Evolutionary conservation across 2,797 vertebrate species (phyloP).

Genomic region (Caiman crocodilus): DNA sequence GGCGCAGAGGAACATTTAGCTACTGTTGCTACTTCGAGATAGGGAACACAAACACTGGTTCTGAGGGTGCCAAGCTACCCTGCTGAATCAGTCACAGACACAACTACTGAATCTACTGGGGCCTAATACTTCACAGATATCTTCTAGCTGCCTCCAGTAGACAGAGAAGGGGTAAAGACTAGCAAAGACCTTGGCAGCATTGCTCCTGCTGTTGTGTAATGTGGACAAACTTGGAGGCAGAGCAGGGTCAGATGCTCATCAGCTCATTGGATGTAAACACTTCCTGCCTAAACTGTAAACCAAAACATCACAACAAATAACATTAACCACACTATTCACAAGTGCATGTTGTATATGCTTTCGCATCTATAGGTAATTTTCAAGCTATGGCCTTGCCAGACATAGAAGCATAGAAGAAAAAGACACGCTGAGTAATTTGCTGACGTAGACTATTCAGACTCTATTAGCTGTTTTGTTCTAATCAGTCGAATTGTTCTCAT

Average conservation of each 20-base stretch:
- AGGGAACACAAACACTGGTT: neutral
- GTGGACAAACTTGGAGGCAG: too few species aligned
- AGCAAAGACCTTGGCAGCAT: too few species aligned
- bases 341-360: too few species aligned
- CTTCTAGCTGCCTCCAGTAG: too few species aligned
- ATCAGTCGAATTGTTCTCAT: neutral
- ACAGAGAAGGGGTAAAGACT: too few species aligned
- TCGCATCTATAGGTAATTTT: too few species aligned
- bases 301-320: too few species aligned
- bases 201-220: too few species aligned
- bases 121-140: neutral
- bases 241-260: too few species aligned
- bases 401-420: neutral
- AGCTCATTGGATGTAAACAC: too few species aligned
- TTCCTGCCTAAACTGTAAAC: too few species aligned
- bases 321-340: too few species aligned
- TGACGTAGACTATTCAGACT: neutral
- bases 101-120: neutral
- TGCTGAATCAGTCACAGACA: neutral
- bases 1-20: neutral
- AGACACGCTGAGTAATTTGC: neutral
- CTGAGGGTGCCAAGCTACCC: neutral
- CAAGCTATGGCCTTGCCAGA: neutral
- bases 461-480: neutral
- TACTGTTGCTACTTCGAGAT: neutral